These are phyloP conservation scores for Enteromius radiatus DNA, from an alignment of 2,797 vertebrate genomes.

Conservation along the genomic window DNA sequence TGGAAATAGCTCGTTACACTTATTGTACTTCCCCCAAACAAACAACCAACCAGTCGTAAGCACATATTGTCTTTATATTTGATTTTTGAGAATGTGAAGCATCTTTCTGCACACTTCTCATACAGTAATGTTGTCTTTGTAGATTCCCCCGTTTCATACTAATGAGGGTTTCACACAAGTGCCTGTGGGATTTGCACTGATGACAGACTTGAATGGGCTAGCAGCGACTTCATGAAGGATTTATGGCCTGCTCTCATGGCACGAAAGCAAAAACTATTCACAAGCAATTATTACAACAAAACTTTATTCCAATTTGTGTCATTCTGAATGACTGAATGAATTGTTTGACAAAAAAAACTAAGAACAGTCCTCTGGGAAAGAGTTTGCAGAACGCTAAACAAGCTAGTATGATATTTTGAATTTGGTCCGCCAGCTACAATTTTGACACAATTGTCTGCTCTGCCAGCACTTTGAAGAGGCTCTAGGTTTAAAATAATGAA, in stretches of 20 bases:
- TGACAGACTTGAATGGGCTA: neutral
- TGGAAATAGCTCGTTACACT: conserved; percentile 88
- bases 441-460: neutral
- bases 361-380: neutral
- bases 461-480: neutral
- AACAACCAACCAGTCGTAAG: conserved; percentile 77
- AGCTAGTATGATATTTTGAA: neutral
- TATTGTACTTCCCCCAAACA: conserved; percentile 88
- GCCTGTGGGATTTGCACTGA: conserved; percentile 11
- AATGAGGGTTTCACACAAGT: conserved; percentile 10
- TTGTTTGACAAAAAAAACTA: neutral
- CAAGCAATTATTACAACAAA: neutral
- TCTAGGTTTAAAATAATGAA: neutral
- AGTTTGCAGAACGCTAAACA: no score
- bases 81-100: conserved; percentile 1
- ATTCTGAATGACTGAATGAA: neutral
- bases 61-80: neutral
- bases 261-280: neutral
- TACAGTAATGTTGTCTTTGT: neutral
- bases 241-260: neutral
- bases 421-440: neutral
- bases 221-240: neutral
- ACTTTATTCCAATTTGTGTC: neutral
- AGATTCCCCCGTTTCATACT: neutral
- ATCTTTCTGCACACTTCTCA: neutral